These are phyloP conservation scores for Unio delphinus DNA, from an alignment of 2,888 invertebrate species.

Conservation along the genomic window DNA sequence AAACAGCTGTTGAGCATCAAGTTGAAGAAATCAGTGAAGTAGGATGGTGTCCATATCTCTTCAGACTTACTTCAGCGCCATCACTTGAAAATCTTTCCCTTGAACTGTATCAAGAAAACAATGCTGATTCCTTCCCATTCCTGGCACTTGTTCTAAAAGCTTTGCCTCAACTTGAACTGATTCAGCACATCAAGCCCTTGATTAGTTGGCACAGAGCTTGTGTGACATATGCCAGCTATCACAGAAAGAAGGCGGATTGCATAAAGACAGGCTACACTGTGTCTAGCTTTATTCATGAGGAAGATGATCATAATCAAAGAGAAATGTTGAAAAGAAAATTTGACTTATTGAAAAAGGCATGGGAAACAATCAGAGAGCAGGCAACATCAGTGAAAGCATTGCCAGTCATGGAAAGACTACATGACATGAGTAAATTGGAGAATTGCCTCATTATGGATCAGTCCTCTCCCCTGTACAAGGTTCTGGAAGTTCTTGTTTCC, in stretches of 20 bases:
- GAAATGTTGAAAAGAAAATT: too few relatives aligned
- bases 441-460: constrained; percentile 28
- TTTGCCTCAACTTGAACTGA: constrained; percentile 11
- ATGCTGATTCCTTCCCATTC: constrained; percentile 10
- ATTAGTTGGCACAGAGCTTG: constrained; percentile 37
- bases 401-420: too few relatives aligned
- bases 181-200: constrained; percentile 21
- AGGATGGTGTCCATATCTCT: constrained; percentile 7
- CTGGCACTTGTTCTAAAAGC: constrained; percentile 13
- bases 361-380: too few relatives aligned
- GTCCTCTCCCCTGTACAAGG: constrained; percentile 14
- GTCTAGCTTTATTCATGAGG: too few relatives aligned
- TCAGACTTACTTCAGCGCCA: constrained; percentile 11
- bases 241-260: constrained; percentile 30
- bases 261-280: neutral
- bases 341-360: too few relatives aligned
- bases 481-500: constrained; percentile 19
- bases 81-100: constrained; percentile 10
- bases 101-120: constrained; percentile 7
- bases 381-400: too few relatives aligned
- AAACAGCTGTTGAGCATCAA: constrained; percentile 1
- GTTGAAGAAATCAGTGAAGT: neutral
- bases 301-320: too few relatives aligned
- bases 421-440: too few relatives aligned
- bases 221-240: constrained; percentile 27